Conservation (phyloP, 2,888 invertebrate genomes). For the Melanotus villosus region DNA sequence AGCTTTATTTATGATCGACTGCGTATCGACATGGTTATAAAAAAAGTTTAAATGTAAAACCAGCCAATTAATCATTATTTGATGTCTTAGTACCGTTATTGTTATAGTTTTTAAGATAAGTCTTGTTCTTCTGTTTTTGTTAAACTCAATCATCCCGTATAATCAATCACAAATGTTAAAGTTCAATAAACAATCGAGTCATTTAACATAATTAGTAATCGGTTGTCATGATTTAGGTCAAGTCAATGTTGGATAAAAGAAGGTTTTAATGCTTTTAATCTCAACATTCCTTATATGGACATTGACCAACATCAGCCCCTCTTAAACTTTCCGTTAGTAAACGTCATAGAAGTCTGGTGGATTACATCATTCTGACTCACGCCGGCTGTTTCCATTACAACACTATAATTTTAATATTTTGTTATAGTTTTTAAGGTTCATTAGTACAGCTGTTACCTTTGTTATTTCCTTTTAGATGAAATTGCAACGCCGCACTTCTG, state of each 20-base stretch:
- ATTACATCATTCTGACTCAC: conserved; percentile 45
- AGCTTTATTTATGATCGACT: too few species aligned
- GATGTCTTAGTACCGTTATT: too few species aligned
- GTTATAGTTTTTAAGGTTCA: neutral
- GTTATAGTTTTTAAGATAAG: too few species aligned
- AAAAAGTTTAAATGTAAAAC: too few species aligned
- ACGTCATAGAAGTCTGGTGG: conserved; percentile 7
- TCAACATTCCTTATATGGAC: conserved; percentile 24
- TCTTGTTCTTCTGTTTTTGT: too few species aligned
- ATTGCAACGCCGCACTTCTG: too few species aligned
- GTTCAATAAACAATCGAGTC: neutral
- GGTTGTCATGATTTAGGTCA: conserved; percentile 16
- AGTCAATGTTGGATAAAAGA: neutral
- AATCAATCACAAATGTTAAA: too few species aligned
- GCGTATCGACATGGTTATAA: too few species aligned
- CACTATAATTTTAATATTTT: neutral
- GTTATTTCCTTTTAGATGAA: too few species aligned
- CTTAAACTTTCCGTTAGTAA: conserved; percentile 21
- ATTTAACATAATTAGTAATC: neutral
- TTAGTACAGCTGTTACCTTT: too few species aligned
- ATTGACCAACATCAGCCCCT: conserved; percentile 18
- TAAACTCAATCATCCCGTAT: too few species aligned
- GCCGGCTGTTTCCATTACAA: conserved; percentile 13
- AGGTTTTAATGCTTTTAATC: conserved; percentile 1
- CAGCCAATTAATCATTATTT: too few species aligned